Base-by-base conservation (phyloP, 2,113 vertebrate genomes). In the Cyanoliseus patagonus region DNA sequence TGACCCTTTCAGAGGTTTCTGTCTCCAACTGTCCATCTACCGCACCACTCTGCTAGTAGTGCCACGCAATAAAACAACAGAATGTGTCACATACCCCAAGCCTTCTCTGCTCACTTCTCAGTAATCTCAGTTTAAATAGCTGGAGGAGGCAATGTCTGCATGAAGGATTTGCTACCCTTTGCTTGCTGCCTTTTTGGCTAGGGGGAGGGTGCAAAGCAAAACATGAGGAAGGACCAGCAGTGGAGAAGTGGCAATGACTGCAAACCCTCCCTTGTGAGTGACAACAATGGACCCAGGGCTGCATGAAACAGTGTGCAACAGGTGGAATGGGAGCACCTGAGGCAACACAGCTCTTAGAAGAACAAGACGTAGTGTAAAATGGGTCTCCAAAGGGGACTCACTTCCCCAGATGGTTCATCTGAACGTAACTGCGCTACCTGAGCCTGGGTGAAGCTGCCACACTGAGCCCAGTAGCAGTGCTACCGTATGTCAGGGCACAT, bases 181-280 rank as follows among this genome's bases (percentile, higher is more conserved):
- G 33, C 46, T 72, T 53, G 10, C 37, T 57, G 22, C 31, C 31
- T 37, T 55, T 75, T 79, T 39, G 28, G 17, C 17, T 61, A 15
- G 3, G 12, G 9, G 4, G 47, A 79, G 75, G 41, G 14, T 69
- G 13, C 0, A 1, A 79, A 76, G n/a, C 13, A 83, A 55, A 92
- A 37, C 6, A 8, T 6, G 31, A 64, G 53, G 17, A 16, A 64
- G 39, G 18, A 69, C 28, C 62, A 73, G 18, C 62, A 80, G 39
- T 6, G 37, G 44, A 88, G 79, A 79, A 59, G 13, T 3, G 15
- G 15, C 1, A 4, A 73, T 44, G 49, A 49, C 25, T 66, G 30
- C 9, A 20, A 18, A 0, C 0, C 7, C 47, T 68, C 11, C 6
- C 10, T 10, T 3, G 4, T 1, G 6, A 19, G 31, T 70, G 62